Conservation (phyloP, 2,797 vertebrate species). For the Coregonus ussuriensis region DNA sequence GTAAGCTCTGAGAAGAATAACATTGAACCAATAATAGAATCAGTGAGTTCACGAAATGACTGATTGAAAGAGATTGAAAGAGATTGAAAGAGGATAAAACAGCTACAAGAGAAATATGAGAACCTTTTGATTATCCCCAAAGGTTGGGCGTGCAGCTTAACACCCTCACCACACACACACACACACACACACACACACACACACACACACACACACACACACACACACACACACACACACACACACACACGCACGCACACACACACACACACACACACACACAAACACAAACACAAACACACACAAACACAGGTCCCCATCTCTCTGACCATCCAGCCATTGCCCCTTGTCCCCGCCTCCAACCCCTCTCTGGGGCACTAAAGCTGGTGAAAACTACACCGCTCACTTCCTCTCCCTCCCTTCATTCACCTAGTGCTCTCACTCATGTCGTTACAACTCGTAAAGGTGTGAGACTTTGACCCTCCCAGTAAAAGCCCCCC, state of each 20-base stretch:
- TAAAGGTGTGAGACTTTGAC: constrained; percentile 83
- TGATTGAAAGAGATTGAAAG: constrained; percentile 41
- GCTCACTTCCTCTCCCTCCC: constrained; percentile 55
- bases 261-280: not conserved
- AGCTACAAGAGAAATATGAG: constrained; percentile 51
- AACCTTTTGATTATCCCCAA: constrained; percentile 64
- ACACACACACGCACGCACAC: not conserved
- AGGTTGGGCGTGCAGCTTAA: constrained; percentile 34
- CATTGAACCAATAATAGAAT: constrained; percentile 66
- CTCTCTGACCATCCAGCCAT: constrained; percentile 74
- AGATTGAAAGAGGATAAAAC: constrained; percentile 48
- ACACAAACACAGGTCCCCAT: constrained; percentile 20
- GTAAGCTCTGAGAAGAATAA: constrained; percentile 66
- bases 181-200: not conserved
- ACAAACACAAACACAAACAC: not conserved
- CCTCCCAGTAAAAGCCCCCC: constrained; percentile 61
- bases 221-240: not conserved
- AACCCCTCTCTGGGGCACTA: constrained; percentile 67
- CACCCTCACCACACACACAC: not conserved
- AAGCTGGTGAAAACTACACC: constrained; percentile 74
- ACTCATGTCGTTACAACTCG: constrained; percentile 80
- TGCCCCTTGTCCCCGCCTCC: constrained; percentile 70
- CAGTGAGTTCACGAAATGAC: constrained; percentile 38
- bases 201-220: not conserved
- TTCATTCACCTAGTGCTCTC: constrained; percentile 59